Evolutionary conservation across 2,888 invertebrate genomes (phyloP), one percentile per base, ranked within the genome.

Genomic region (Eilema depressum): DNA sequence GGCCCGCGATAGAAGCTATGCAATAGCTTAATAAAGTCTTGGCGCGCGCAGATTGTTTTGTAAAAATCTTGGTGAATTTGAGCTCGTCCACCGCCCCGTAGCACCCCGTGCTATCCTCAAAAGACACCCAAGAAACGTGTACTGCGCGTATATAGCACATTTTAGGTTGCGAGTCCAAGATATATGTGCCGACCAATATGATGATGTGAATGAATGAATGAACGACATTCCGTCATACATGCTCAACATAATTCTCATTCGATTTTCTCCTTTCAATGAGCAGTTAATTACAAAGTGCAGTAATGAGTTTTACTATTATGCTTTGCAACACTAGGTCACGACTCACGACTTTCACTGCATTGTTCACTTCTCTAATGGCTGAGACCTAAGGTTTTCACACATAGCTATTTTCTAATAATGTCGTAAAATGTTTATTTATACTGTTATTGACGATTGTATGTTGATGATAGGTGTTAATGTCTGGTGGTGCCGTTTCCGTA

Each of bases 271-370:
- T 63, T 63, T 63, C 28, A 69, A 59, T 28, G 20, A 66, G 30
- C 37, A 20, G 30, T 70, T n/a, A 62, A 66, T 25, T 41, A 33
- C 41, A 41, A 28, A 1, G 10, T 23, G 47, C 26, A 26, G 33
- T 66, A 41, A 66, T 60, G 41, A 68, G 61, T 33, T 3, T 66
- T 66, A 65, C 57, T 66, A 69, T 53, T 63, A 63, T 65, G 61
- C 60, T 28, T 57, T 63, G 63, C 37, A 63, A 20, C 41, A 33
- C 26, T 67, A 25, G 57, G 62, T 66, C 70, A 65, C 66, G 33
- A 59, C 66, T 63, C 25, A 59, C 28, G 17, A 64, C 71, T 71
- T 74, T 74, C 74, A 62, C 71, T 57, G 30, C 20, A 74, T 74
- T 74, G 74, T 74, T 69, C 30, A 17, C 47, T 47, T 26, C 33